Base-by-base conservation (phyloP, 2,888 invertebrate species). In the Polyploca ridens region DNA sequence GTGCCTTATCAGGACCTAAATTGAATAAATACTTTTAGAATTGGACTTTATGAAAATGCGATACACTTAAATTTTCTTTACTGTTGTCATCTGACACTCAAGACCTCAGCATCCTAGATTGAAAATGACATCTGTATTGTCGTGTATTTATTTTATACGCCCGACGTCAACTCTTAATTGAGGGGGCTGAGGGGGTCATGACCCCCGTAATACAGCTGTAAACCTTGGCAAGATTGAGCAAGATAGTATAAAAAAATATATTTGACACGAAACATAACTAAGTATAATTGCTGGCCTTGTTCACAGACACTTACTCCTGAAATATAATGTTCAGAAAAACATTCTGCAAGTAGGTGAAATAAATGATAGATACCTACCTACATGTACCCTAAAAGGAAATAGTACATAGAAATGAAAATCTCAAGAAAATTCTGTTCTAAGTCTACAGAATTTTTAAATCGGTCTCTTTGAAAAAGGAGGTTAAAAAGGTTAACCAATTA, bases 401-500 rank as follows among this genome's bases (percentile, higher is more conserved):
- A 27, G 2, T 27, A 27, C 1, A 1, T 41, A 41, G 41, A 41
- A 41, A 41, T 10, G 41, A 11, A 41, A 41, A 41, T 3, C 11
- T 8, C 41, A 41, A 41, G 11, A 41, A 7, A 35, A 35, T 27
- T 27, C 27, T 27, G 1, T 27, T 27, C 27, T 27, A 27, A 27
- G 27, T 27, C 27, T 1, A 35, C 35, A 35, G 35, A 35, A 35
- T 35, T 35, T 1, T 7, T 35, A 7, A 5, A 35, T 1, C 35
- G 4, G 35, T 35, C 35, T 35, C 7, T 3, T 44, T 1, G 10
- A 44, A 44, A 44, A 41, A 13, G 13, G 41, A 41, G 41, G 41
- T 41, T 27, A 61, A 11, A 64, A 60, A 62, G 44, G 64, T 65
- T 63, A 62, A 35, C 46, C 62, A 54, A 63, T 62, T 63, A 63